Conservation (phyloP, 2,888 invertebrate species). For the Leucophora obtusa region DNA sequence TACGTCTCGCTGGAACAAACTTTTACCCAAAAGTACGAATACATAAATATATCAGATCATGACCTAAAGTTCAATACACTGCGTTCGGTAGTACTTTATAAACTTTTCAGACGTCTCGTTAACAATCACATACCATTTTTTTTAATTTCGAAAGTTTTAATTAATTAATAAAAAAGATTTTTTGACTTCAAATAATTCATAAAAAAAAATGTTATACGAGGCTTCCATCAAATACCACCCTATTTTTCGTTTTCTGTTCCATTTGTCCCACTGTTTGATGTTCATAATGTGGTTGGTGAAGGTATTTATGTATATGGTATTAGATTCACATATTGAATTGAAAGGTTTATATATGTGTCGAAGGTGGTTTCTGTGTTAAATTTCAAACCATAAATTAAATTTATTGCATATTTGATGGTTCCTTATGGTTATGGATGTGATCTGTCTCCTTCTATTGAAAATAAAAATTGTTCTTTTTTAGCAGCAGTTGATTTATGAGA, state of each 20-base stretch:
- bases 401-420: constrained; percentile 58
- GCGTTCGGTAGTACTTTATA: no score
- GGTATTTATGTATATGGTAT: background rate
- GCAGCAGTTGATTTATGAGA: constrained; percentile 50
- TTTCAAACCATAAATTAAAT: constrained; percentile 57
- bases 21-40: no score
- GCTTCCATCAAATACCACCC: background rate
- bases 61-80: no score
- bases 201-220: no score
- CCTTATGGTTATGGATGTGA: constrained; percentile 29
- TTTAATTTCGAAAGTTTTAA: no score
- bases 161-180: no score
- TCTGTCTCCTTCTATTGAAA: constrained; percentile 2
- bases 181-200: no score
- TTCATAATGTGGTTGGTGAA: background rate
- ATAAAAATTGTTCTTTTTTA: constrained; percentile 2
- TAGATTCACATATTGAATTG: background rate
- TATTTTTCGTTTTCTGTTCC: background rate
- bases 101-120: no score
- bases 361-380: constrained; percentile 45
- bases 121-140: no score
- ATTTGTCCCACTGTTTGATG: constrained; percentile 25
- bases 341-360: background rate
- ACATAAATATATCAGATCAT: no score
- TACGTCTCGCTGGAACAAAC: no score